Conservation (phyloP, 1,140 invertebrate species). For the Brachionus angularis region DNA sequence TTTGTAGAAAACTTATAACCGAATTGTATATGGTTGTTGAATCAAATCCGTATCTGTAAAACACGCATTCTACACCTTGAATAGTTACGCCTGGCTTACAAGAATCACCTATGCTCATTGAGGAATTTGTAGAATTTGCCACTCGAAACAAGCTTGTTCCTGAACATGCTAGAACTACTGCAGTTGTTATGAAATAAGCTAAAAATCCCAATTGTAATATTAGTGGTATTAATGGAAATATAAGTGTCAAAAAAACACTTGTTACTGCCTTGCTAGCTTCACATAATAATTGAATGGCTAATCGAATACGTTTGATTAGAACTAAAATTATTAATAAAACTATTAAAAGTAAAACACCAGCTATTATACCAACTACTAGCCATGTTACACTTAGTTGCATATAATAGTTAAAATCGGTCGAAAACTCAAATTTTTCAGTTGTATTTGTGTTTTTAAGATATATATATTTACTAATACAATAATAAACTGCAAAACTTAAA, state of each 20-base stretch:
- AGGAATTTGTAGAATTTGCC: background rate
- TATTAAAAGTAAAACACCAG: background rate
- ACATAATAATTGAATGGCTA: conserved; percentile 81
- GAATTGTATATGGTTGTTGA: background rate
- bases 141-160: conserved; percentile 48
- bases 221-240: conserved; percentile 88
- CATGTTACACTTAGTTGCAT: background rate
- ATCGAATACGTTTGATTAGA: conserved; percentile 66
- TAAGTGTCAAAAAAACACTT: conserved; percentile 73
- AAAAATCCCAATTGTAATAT: conserved; percentile 71
- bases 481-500: conserved; percentile 21
- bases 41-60: conserved; percentile 41
- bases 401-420: conserved; percentile 1
- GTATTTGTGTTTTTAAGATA: background rate
- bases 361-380: conserved; percentile 27
- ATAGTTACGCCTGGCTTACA: background rate
- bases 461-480: conserved; percentile 22
- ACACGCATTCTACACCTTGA: background rate
- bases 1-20: conserved; percentile 28
- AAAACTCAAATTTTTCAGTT: background rate
- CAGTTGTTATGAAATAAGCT: conserved; percentile 68
- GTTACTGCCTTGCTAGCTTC: conserved; percentile 81
- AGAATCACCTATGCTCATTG: background rate
- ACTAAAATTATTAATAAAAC: conserved; percentile 10
- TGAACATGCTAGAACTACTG: conserved; percentile 62